A percentile compares a stretch with the other conserved stretches of the same genome.
phyloP scores from a whole-genome alignment of 2,113 vertebrate genomes.

The Cyanistes caeruleus region DNA sequence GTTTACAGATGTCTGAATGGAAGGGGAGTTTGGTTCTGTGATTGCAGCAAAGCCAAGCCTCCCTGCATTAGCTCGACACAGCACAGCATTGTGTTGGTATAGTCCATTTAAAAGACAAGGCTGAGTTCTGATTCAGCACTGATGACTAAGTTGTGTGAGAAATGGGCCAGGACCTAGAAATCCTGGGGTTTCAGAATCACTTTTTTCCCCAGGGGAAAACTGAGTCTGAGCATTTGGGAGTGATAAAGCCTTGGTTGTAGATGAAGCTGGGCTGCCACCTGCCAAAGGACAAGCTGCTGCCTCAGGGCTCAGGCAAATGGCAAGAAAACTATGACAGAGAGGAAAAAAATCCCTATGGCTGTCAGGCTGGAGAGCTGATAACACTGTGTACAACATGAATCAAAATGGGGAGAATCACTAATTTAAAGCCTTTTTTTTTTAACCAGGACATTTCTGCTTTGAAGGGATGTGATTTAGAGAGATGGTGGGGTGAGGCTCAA shows the following conservation, averaged over 20 bases:
- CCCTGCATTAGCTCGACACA: fast-evolving
- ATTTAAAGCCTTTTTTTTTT: neutral
- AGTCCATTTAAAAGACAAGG: neutral
- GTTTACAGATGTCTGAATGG: neutral
- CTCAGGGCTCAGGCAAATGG: neutral
- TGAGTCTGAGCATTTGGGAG: neutral
- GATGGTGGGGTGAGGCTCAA: neutral
- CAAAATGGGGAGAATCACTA: neutral
- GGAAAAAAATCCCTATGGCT: neutral
- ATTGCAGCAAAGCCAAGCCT: neutral
- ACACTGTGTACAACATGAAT: neutral
- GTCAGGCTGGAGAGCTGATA: neutral
- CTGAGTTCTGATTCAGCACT: neutral
- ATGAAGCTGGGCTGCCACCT: neutral
- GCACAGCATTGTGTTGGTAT: fast-evolving
- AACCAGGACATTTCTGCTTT: neutral
- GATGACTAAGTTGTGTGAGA: neutral
- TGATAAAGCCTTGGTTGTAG: neutral
- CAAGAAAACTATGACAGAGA: neutral
- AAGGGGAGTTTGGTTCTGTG: neutral
- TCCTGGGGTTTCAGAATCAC: neutral
- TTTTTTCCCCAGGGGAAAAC: neutral
- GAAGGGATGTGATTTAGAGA: neutral
- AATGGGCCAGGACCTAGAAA: neutral
- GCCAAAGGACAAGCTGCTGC: slow-evolving; percentile 7